A percentile compares a stretch with the other conserved stretches of the same genome.
Evolutionary conservation across 2,888 invertebrate species (phyloP).

Genomic region (Andrena minutula): DNA sequence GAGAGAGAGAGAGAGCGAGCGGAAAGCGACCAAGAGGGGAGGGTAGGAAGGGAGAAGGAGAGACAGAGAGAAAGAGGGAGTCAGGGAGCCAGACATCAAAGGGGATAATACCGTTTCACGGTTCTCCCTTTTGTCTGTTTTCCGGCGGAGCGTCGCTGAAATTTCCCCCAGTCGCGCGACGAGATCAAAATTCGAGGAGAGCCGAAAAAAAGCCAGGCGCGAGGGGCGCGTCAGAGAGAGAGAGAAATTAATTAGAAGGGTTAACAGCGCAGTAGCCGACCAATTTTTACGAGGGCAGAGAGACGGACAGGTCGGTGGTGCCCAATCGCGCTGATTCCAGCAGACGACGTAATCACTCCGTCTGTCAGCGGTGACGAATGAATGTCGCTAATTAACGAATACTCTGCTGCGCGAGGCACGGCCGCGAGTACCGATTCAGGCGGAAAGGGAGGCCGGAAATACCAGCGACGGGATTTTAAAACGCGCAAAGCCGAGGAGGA

Average conservation of each 20-base stretch:
- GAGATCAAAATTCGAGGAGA: slow-evolving; percentile 39
- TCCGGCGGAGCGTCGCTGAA: not conserved
- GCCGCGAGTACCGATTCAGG: slow-evolving; percentile 52
- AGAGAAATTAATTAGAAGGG: slow-evolving; percentile 57
- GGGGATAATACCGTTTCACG: slow-evolving; percentile 23
- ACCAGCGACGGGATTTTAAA: slow-evolving; percentile 55
- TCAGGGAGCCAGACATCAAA: slow-evolving; percentile 30
- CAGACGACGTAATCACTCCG: slow-evolving; percentile 79
- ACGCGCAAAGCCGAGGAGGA: slow-evolving; percentile 27
- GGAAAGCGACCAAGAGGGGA: too few species aligned
- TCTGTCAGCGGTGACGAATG: slow-evolving; percentile 79
- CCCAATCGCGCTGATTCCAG: slow-evolving; percentile 61
- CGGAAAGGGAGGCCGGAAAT: slow-evolving; percentile 31
- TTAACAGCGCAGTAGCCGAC: slow-evolving; percentile 51
- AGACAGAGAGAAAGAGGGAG: not conserved
- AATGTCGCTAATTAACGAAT: slow-evolving; percentile 81
- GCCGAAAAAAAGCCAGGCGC: not conserved
- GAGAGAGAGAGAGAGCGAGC: too few species aligned
- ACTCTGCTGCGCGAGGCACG: slow-evolving; percentile 38
- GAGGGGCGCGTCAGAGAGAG: not conserved
- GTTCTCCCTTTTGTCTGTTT: slow-evolving; percentile 22
- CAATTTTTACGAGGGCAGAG: slow-evolving; percentile 44
- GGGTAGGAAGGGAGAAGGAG: not conserved
- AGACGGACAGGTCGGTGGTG: slow-evolving; percentile 46
- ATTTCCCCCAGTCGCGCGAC: not conserved